Conservation (phyloP, 2,888 invertebrate genomes). For the Abrostola triplasia region DNA sequence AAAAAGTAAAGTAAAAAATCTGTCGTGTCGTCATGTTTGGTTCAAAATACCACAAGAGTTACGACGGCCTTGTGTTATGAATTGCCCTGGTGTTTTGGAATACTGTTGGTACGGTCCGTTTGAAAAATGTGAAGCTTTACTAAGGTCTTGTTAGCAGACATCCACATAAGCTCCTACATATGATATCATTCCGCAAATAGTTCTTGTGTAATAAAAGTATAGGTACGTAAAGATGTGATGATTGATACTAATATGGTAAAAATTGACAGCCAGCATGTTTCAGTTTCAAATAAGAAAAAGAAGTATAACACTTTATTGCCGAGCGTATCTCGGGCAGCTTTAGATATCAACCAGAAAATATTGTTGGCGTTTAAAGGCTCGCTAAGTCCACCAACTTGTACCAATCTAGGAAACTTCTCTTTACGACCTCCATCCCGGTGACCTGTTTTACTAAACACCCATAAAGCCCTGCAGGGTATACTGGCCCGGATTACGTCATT, state of each 20-base stretch:
- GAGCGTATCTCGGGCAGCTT: too few relatives aligned
- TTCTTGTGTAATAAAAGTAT: too few relatives aligned
- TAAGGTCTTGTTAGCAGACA: too few relatives aligned
- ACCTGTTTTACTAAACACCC: slow-evolving; percentile 74
- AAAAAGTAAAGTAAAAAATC: slow-evolving; percentile 46
- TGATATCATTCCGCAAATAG: too few relatives aligned
- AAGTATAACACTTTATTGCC: too few relatives aligned
- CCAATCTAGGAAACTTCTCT: slow-evolving; percentile 67
- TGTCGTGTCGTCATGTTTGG: slow-evolving; percentile 46
- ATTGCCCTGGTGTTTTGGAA: neutral
- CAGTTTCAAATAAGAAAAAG: too few relatives aligned
- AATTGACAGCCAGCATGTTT: too few relatives aligned
- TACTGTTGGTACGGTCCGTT: neutral
- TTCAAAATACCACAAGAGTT: slow-evolving; percentile 47
- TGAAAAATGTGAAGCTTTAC: neutral
- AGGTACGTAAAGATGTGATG: too few relatives aligned
- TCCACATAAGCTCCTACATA: too few relatives aligned
- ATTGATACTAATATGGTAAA: too few relatives aligned
- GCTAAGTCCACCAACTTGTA: slow-evolving; percentile 51
- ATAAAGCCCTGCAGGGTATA: slow-evolving; percentile 72
- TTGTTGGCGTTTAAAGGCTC: neutral
- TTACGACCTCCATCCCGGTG: slow-evolving; percentile 70
- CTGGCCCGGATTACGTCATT: slow-evolving; percentile 71
- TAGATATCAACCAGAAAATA: too few relatives aligned
- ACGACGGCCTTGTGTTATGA: slow-evolving; percentile 18